Percentiles rank a stretch among this genome's conserved stretches.
Evolutionary conservation across 2,113 vertebrate species (phyloP).

Genomic region (Neolamprologus cancellatus): DNA sequence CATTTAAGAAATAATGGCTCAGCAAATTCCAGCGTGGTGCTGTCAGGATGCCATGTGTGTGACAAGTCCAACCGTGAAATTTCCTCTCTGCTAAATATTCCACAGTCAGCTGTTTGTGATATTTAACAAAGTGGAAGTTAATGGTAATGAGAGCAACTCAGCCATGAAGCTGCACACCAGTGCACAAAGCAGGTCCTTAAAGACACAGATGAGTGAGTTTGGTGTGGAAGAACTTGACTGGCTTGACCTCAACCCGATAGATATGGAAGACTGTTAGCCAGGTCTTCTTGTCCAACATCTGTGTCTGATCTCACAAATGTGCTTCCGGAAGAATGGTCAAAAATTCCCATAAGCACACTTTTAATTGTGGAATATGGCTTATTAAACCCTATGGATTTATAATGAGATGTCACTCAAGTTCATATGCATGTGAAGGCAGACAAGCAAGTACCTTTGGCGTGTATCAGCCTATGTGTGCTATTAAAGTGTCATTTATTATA

Average conservation of each 20-base stretch:
- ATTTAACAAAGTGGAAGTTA: neutral
- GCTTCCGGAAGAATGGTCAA: neutral
- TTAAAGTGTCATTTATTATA: neutral
- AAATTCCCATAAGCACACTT: neutral
- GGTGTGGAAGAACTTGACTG: neutral
- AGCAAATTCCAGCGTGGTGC: rapidly evolving
- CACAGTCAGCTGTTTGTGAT: neutral
- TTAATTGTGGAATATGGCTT: neutral
- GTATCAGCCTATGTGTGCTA: neutral
- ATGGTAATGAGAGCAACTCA: neutral
- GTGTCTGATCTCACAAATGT: neutral
- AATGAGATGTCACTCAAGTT: neutral
- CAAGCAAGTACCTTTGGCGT: neutral
- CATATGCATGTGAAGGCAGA: neutral
- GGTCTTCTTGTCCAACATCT: neutral
- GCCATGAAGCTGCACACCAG: neutral
- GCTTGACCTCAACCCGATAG: neutral
- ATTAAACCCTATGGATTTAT: neutral
- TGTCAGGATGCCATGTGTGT: neutral
- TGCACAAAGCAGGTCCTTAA: neutral
- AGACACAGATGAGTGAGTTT: neutral
- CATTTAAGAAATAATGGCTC: neutral
- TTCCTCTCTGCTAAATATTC: neutral
- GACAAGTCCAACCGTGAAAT: neutral
- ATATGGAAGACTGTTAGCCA: neutral